These are phyloP conservation scores for Mustelus asterias DNA, from an alignment of 2,113 vertebrate genomes.

Conservation along the genomic window DNA sequence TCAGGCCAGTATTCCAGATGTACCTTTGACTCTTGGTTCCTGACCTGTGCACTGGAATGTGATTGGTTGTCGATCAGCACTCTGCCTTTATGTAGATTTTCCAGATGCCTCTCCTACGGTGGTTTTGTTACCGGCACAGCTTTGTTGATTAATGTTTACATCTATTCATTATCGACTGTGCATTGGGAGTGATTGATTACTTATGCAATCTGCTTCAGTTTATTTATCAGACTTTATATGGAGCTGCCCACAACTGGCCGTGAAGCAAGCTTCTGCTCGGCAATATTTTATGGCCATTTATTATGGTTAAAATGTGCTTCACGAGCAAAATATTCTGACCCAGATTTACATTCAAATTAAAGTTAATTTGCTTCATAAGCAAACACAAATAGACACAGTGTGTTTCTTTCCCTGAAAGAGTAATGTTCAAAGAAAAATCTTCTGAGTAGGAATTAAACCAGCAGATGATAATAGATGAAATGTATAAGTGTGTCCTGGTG, in stretches of 20 bases:
- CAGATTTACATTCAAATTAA: background rate
- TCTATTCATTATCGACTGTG: background rate
- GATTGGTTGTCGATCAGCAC: background rate
- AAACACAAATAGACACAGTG: background rate
- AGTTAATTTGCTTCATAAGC: background rate
- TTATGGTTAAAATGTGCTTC: background rate
- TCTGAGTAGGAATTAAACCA: background rate
- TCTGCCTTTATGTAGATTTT: background rate
- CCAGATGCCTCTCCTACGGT: too few relatives aligned
- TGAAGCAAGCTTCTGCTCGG: background rate
- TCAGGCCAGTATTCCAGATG: too few relatives aligned
- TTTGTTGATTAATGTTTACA: background rate
- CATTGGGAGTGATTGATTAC: background rate
- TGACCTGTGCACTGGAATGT: background rate
- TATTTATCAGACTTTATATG: conserved; percentile 19
- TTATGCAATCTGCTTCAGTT: background rate
- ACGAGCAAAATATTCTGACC: background rate
- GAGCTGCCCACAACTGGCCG: background rate
- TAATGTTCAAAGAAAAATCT: background rate
- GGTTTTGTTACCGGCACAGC: background rate
- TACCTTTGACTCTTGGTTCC: background rate
- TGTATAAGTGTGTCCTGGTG: background rate
- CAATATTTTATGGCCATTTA: background rate
- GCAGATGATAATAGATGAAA: background rate
- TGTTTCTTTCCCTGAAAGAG: background rate